Evolutionary conservation across 1,140 invertebrate genomes (phyloP), one percentile per base, ranked within the genome.

Genomic region (Pogonomyrmex barbatus): DNA sequence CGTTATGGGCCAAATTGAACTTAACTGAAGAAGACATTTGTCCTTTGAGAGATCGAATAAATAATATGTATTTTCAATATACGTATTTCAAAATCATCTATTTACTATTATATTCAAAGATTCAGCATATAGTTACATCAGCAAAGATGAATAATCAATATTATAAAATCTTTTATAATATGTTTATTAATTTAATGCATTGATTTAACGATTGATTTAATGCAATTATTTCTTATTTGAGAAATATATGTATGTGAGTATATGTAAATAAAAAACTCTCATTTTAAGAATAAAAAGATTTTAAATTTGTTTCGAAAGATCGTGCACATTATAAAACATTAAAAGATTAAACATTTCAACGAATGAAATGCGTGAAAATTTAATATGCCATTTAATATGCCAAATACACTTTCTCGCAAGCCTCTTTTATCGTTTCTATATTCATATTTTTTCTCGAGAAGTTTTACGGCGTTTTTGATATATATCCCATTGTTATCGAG

Each of bases 351-450:
- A 75, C 12, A 75, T 83, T 60, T 54, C 30, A 12, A 39, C 54
- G 54, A 73, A 73, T 39, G 14, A 45, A 60, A 73, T 24, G 12
- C 54, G 12, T 39, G 39, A 83, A 83, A 83, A 47, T 83, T 62
- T 73, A n/a, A 83, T 73, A 30, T 54, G 47, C 2, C 65, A 8
- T 24, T 24, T 24, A 24, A 24, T 24, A 24, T 24, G 24, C 24
- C 24, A 39, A 39, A 10, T 24, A 83, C n/a, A 2, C 54, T 68
- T 50, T 60, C 60, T 30, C 39, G 10, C 0, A 30, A 47, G 17
- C 60, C 30, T 70, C 70, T 52, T 9, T n/a, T 3, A 42, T 1
- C 30, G n/a, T 33, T 67, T 81, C 60, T 10, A 10, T 50, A 24
- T 30, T 36, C 36, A 39, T 45, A 45, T 71, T 83, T 73, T 73